A percentile compares a stretch with the other conserved stretches of the same genome.
Evolutionary conservation across 2,113 vertebrate species (phyloP).

Genomic region (Pseudorectes ferrugineus): DNA sequence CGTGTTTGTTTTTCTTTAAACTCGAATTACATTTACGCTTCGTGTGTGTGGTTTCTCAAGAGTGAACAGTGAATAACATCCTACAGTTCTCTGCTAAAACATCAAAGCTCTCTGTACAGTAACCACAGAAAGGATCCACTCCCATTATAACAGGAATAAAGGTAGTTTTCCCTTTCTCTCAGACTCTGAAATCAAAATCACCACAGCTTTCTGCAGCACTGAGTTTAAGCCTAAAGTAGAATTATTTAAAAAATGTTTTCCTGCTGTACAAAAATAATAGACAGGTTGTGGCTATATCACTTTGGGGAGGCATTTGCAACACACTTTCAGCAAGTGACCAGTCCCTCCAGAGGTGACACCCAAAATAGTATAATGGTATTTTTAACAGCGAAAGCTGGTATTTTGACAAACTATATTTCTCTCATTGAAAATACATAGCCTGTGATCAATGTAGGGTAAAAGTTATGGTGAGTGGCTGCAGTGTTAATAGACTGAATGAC

Average conservation of each 20-base stretch:
- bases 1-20: not conserved
- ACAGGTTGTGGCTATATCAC: not conserved
- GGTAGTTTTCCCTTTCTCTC: not conserved
- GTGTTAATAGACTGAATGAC: not conserved
- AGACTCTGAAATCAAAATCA: slow-evolving; percentile 21
- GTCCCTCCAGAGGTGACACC: not conserved
- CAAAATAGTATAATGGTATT: not conserved
- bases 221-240: not conserved
- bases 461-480: not conserved
- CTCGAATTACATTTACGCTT: not conserved
- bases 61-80: not conserved
- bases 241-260: slow-evolving; percentile 2
- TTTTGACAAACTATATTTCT: not conserved
- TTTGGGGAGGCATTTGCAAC: not conserved
- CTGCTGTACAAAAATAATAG: not conserved
- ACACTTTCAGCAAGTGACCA: not conserved
- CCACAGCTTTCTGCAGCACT: not conserved
- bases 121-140: not conserved
- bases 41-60: not conserved
- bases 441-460: not conserved
- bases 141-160: not conserved
- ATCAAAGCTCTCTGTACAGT: not conserved
- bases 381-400: not conserved
- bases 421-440: not conserved
- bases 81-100: not conserved